A percentile compares a stretch with the other conserved stretches of the same genome.
Conservation (phyloP, 2,888 invertebrate species). For the Apodemia hepburni region DNA sequence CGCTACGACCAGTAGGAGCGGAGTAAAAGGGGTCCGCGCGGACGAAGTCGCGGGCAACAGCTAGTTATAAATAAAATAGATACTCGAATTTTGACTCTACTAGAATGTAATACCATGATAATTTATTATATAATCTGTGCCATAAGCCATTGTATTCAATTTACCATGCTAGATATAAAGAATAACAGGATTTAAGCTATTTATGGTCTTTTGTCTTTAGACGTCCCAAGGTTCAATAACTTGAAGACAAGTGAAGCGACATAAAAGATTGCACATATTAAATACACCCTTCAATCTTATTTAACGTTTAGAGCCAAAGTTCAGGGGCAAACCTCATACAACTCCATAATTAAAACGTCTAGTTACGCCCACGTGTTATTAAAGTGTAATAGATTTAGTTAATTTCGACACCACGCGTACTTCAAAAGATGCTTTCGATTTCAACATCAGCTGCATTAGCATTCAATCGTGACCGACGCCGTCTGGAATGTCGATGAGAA, state of each 20-base stretch:
- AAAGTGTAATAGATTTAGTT: conserved; percentile 10
- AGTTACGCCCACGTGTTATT: conserved; percentile 9
- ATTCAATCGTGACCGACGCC: conserved; percentile 37
- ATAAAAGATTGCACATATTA: neutral
- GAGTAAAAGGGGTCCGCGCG: too few relatives aligned
- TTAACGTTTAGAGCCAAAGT: conserved; percentile 4
- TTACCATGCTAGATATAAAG: too few relatives aligned
- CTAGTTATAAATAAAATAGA: too few relatives aligned
- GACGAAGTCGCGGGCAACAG: too few relatives aligned
- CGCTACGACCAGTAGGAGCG: too few relatives aligned
- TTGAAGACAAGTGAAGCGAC: neutral
- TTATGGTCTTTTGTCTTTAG: neutral
- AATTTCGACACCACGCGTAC: conserved; percentile 17
- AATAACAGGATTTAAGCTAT: neutral
- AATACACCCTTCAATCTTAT: neutral
- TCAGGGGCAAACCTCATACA: neutral
- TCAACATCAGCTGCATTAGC: conserved; percentile 41
- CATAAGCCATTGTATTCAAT: too few relatives aligned
- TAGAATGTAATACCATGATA: too few relatives aligned
- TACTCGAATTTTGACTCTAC: too few relatives aligned
- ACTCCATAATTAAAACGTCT: conserved; percentile 4
- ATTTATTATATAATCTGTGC: too few relatives aligned
- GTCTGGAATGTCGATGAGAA: conserved; percentile 38
- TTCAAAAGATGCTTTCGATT: conserved; percentile 46
- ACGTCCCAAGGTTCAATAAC: neutral